Conservation (phyloP, 2,797 vertebrate genomes). For the Lepidocolaptes lacrymiger region DNA sequence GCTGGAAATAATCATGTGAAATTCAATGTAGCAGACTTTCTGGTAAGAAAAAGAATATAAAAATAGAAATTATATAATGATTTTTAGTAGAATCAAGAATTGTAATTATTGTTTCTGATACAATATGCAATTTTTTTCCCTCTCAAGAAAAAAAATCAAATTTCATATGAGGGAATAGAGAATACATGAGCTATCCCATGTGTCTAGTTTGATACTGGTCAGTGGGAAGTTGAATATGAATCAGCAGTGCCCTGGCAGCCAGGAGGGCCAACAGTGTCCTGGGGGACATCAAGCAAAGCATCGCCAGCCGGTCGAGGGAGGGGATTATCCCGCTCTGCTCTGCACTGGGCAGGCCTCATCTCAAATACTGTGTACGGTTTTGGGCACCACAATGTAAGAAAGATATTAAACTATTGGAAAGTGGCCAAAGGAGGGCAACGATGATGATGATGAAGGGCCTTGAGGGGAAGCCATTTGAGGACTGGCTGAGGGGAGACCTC, state of each 20-base stretch:
- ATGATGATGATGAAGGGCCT: neutral
- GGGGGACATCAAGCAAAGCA: neutral
- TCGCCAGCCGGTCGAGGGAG: neutral
- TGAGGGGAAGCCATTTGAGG: neutral
- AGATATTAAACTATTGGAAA: neutral
- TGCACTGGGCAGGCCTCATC: neutral
- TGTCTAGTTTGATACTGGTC: neutral
- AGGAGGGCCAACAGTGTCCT: neutral
- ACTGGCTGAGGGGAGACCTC: neutral
- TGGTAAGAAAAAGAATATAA: neutral
- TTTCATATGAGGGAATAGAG: neutral
- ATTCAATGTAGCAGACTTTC: constrained; percentile 15
- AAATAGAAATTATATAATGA: neutral
- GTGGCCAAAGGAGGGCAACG: neutral
- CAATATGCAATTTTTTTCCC: neutral
- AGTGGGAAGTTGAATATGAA: neutral
- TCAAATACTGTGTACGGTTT: neutral
- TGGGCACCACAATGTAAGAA: neutral
- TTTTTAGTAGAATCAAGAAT: neutral
- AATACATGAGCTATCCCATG: neutral
- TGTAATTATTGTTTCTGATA: neutral
- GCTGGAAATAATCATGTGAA: constrained; percentile 64
- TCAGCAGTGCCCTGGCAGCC: neutral
- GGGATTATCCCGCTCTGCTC: neutral
- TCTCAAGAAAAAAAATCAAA: constrained; percentile 23